Base-by-base conservation (phyloP, 2,113 vertebrate species). In the Colius striatus region DNA sequence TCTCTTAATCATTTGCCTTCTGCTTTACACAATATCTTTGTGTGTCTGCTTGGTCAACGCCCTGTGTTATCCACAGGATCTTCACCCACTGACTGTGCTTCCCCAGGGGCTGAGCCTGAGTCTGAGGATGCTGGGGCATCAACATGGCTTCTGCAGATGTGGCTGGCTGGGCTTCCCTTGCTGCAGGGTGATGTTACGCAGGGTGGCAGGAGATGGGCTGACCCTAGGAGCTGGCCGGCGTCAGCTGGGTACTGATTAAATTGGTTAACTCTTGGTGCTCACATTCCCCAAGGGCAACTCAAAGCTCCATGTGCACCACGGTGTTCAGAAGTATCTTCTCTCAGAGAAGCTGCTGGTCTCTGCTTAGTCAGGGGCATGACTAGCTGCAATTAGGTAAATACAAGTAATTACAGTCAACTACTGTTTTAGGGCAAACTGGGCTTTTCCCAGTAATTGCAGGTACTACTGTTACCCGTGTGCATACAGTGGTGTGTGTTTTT, bases 71-170 rank as follows among this genome's bases (percentile, higher is more conserved):
- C 80, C 29, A 0, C 5, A 23, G 65, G 73, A 62, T 48, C 38
- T 60, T 45, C 30, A 11, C 26, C 27, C 9, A 0, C 9, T 21
- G 82, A 15, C 18, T 0, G 2, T 0, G 4, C 3, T 6, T n/a
- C 58, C 26, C 48, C 0, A 1, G 60, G 62, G 30, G 51, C 27
- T 53, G 30, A 43, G 41, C 47, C 17, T 11, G 15, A 8, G 25
- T 17, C 38, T 13, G 50, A 11, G 83, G 54, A 4, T 57, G 60
- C 58, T 47, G 67, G 8, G 30, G 38, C 26, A 1, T 6, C 30
- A 23, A 16, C 1, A 0, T 2, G 19, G 43, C 41, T 1, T 48
- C 62, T 76, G 84, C 51, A 85, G 45, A n/a, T 10, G 21, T 16
- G 53, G 29, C 48, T 87, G 83, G 6, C 20, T 20, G 72, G 45